A percentile compares a stretch with the other conserved stretches of the same genome.
Evolutionary conservation across 2,888 invertebrate species (phyloP).

Genomic region (Dromius quadrimaculatus): DNA sequence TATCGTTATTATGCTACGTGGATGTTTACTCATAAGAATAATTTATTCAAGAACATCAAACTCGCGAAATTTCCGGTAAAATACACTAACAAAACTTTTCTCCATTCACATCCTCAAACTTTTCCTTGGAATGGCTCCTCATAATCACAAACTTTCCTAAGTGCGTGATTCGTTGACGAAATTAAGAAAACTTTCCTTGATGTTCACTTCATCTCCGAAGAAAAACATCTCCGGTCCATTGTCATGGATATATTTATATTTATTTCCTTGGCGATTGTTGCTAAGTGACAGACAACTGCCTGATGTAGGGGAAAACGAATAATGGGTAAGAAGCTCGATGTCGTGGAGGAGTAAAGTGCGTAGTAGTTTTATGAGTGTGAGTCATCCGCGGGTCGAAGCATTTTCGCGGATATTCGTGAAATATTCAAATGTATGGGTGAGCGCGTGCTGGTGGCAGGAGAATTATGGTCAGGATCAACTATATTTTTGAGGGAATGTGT

Average conservation of each 20-base stretch:
- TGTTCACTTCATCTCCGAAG: conserved; percentile 34
- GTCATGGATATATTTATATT: conserved; percentile 60
- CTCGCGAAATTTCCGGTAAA: no score
- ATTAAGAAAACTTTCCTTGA: conserved; percentile 44
- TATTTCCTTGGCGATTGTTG: conserved; percentile 60
- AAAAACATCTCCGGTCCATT: conserved; percentile 53
- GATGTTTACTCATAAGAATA: no score
- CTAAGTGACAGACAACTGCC: conserved; percentile 41
- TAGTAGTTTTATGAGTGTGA: conserved; percentile 43
- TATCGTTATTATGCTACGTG: no score
- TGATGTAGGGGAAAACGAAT: conserved; percentile 4
- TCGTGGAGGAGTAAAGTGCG: conserved; percentile 46
- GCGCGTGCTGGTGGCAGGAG: conserved; percentile 35
- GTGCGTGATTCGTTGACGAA: conserved; percentile 45
- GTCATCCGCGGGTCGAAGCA: conserved; percentile 2
- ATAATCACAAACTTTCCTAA: conserved; percentile 32
- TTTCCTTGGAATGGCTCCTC: not conserved
- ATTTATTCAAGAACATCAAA: no score
- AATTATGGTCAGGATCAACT: conserved; percentile 38
- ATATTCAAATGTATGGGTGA: conserved; percentile 42
- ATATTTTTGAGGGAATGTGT: conserved; percentile 33
- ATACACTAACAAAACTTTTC: no score
- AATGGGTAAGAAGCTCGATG: conserved; percentile 10
- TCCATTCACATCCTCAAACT: conserved; percentile 25
- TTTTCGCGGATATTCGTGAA: conserved; percentile 28